Conservation (phyloP, 2,113 vertebrate genomes). For the Aythya baeri region DNA sequence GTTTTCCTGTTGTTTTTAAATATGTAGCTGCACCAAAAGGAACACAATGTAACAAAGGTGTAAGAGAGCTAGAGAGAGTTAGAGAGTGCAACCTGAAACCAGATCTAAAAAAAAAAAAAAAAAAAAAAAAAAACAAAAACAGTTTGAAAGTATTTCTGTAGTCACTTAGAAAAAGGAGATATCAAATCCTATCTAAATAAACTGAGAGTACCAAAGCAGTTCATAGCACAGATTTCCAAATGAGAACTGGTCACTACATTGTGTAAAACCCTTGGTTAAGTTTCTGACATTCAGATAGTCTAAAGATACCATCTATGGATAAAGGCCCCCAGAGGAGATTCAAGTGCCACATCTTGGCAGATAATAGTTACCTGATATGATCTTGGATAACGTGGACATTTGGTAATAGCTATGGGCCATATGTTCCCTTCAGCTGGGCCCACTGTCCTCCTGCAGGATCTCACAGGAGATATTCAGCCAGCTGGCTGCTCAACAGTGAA, state of each 20-base stretch:
- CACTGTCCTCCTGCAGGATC: not conserved
- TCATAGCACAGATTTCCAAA: not conserved
- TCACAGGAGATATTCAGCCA: constrained; percentile 28
- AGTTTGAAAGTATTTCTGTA: not conserved
- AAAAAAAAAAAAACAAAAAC: too few species aligned
- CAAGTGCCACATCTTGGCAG: constrained; percentile 16
- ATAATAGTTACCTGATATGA: not conserved
- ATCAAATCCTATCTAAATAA: not conserved
- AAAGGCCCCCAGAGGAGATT: not conserved
- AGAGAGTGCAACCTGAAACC: not conserved
- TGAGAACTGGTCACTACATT: not conserved
- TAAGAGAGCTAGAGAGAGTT: not conserved
- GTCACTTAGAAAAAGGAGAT: not conserved
- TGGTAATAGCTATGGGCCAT: constrained; percentile 33
- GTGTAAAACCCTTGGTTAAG: not conserved
- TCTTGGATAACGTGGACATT: constrained; percentile 26
- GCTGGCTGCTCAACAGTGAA: constrained; percentile 5
- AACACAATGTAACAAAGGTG: not conserved
- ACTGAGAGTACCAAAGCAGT: not conserved
- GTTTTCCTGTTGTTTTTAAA: not conserved
- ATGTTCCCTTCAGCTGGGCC: constrained; percentile 46
- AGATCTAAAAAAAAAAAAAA: not conserved
- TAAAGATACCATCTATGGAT: not conserved
- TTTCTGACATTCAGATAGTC: not conserved
- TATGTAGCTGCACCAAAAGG: not conserved